Evolutionary conservation across 2,888 invertebrate genomes (phyloP).

Genomic region (Melinopterus prodromus): DNA sequence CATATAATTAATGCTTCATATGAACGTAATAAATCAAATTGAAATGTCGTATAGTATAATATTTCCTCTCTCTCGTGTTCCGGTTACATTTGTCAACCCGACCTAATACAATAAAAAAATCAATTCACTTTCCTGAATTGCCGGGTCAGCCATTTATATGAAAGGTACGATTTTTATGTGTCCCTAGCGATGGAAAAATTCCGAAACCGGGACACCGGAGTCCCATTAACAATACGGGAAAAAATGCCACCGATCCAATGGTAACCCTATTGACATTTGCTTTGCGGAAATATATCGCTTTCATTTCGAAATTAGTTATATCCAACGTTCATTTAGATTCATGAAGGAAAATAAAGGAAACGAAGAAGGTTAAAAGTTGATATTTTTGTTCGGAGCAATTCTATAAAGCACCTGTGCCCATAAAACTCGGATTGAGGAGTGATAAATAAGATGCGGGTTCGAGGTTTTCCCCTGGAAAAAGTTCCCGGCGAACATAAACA

Average conservation of each 20-base stretch:
- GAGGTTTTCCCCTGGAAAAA: constrained; percentile 21
- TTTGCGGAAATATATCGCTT: neutral
- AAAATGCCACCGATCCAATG: constrained; percentile 18
- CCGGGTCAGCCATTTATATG: constrained; percentile 36
- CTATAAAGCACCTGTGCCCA: constrained; percentile 10
- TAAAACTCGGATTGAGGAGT: constrained; percentile 19
- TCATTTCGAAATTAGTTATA: neutral
- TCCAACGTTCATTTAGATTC: neutral
- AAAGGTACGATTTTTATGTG: constrained; percentile 35
- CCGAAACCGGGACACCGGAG: constrained; percentile 31
- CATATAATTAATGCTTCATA: neutral
- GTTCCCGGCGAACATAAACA: constrained; percentile 34
- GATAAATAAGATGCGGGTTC: constrained; percentile 16
- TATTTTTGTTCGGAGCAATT: neutral
- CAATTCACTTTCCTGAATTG: constrained; percentile 35
- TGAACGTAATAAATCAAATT: neutral
- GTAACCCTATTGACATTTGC: neutral
- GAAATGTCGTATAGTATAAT: neutral
- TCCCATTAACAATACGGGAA: constrained; percentile 34
- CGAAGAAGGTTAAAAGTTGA: neutral
- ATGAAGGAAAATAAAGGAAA: neutral
- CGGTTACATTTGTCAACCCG: constrained; percentile 31
- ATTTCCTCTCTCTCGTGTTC: neutral
- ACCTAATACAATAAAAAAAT: constrained; percentile 33
- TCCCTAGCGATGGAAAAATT: constrained; percentile 34